These are phyloP conservation scores for Urocyon cinereoargenteus DNA, from an alignment of 2,797 vertebrate species.

Conservation along the genomic window DNA sequence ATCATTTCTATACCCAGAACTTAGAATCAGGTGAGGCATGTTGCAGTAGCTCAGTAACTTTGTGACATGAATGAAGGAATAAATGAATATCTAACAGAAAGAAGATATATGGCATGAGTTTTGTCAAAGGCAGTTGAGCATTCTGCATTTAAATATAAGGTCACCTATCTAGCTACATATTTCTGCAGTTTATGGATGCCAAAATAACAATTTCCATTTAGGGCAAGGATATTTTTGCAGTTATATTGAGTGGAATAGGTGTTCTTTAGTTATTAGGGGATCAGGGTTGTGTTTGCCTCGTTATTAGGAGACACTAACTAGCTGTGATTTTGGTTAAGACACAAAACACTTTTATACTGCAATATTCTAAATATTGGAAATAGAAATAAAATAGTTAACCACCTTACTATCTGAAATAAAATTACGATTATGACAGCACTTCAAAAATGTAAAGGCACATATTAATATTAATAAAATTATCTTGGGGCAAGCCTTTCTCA, in stretches of 20 bases:
- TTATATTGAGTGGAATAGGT: background rate
- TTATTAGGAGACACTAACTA: background rate
- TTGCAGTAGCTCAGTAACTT: background rate
- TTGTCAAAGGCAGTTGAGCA: background rate
- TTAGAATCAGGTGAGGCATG: background rate
- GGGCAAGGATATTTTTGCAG: background rate
- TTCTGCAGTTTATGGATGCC: conserved; percentile 4
- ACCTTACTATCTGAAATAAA: background rate
- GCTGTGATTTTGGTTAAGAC: background rate
- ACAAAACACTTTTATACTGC: background rate
- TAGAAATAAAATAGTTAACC: background rate
- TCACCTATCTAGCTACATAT: background rate
- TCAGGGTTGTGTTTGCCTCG: background rate
- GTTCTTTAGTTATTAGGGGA: background rate
- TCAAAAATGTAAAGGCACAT: background rate
- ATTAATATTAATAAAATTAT: background rate
- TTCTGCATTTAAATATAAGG: background rate
- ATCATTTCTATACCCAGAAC: background rate
- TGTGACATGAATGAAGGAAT: background rate
- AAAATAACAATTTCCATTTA: conserved; percentile 28
- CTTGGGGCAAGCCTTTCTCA: background rate
- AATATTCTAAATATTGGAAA: background rate
- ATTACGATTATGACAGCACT: background rate
- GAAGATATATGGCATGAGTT: background rate
- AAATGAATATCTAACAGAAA: background rate